Conservation (phyloP, 2,113 vertebrate genomes). For the Cottus gobio region DNA sequence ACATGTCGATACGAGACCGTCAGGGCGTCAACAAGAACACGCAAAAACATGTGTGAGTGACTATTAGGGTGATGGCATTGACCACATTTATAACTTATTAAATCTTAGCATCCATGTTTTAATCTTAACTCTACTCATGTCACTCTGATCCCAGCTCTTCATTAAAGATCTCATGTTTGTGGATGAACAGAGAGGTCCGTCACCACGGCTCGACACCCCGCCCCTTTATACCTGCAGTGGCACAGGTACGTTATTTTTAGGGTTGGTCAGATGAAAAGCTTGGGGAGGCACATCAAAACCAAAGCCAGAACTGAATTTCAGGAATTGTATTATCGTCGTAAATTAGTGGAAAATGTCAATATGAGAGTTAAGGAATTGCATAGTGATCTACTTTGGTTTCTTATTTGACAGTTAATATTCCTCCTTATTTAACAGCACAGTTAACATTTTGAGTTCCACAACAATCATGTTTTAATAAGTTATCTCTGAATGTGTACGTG, state of each 20-base stretch:
- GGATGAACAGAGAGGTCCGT: background rate
- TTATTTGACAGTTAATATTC: background rate
- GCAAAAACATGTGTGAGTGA: background rate
- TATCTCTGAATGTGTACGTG: background rate
- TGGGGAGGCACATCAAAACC: background rate
- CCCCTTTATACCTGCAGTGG: background rate
- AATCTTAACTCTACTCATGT: background rate
- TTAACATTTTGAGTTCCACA: conserved; percentile 2
- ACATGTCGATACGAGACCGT: conserved; percentile 10
- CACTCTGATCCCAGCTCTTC: background rate
- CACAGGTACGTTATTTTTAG: background rate
- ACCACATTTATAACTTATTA: background rate
- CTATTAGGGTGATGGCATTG: background rate
- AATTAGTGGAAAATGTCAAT: background rate
- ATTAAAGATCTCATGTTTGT: background rate
- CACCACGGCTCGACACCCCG: background rate
- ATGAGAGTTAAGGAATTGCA: no score
- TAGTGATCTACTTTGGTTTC: background rate
- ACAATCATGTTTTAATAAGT: background rate
- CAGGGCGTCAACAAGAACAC: conserved; percentile 4
- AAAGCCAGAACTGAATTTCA: background rate
- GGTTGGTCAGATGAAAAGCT: background rate
- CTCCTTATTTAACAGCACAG: background rate
- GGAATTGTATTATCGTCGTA: background rate
- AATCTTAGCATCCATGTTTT: background rate